Conservation (phyloP, 2,888 invertebrate genomes). For the Allolobophora icterica region DNA sequence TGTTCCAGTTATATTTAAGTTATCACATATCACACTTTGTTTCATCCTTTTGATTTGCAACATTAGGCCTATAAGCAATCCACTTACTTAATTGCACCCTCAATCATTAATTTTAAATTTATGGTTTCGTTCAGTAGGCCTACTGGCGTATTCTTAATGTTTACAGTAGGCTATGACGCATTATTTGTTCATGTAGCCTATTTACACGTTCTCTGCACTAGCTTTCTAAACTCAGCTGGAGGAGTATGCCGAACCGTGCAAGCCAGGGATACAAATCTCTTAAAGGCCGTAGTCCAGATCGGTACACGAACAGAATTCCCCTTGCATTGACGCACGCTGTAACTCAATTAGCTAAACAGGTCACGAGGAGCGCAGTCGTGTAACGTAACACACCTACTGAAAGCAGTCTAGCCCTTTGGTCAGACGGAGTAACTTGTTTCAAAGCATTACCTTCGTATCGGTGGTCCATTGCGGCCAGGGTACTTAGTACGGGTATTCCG, state of each 20-base stretch:
- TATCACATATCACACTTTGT: not conserved
- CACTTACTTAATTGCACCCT: not conserved
- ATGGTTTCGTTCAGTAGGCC: not conserved
- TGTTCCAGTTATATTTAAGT: no score
- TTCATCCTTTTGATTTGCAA: not conserved
- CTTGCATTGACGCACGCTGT: not conserved
- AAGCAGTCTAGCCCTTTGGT: not conserved
- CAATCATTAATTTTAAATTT: not conserved
- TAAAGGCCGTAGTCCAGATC: not conserved
- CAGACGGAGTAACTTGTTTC: not conserved
- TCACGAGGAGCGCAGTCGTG: not conserved
- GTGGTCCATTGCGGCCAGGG: not conserved
- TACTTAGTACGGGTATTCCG: not conserved
- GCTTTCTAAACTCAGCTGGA: not conserved
- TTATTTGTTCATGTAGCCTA: not conserved
- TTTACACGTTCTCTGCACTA: not conserved
- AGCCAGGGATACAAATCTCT: not conserved
- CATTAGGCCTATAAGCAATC: not conserved
- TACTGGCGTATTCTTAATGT: not conserved
- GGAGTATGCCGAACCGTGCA: no score
- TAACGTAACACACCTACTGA: not conserved
- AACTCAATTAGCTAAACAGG: not conserved
- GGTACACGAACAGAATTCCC: not conserved
- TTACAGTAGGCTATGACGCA: not conserved
- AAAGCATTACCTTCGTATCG: conserved; percentile 11